Percentiles rank a stretch among this genome's conserved stretches.
Conservation (phyloP, 2,888 invertebrate genomes). For the Thera britannica region DNA sequence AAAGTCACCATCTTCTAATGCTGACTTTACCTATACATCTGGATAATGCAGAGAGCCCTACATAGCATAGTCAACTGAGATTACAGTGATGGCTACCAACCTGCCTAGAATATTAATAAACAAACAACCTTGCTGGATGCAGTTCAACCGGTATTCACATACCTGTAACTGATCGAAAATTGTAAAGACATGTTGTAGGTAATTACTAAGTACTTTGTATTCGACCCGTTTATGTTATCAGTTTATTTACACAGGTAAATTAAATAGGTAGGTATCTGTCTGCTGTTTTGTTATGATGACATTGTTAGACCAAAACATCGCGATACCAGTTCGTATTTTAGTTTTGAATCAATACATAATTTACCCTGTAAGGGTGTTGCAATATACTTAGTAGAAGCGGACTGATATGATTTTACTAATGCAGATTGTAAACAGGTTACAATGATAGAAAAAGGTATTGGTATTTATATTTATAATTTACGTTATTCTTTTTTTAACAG, state of each 20-base stretch:
- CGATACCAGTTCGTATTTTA: no score
- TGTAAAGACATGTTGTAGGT: neutral
- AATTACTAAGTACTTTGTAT: neutral
- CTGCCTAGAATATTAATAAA: conserved; percentile 22
- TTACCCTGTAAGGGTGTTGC: no score
- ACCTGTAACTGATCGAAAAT: conserved; percentile 16
- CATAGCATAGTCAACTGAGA: conserved; percentile 17
- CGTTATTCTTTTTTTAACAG: no score
- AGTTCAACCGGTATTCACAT: conserved; percentile 26
- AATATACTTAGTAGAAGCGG: no score
- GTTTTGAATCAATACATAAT: no score
- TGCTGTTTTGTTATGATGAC: no score
- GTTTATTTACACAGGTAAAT: conserved; percentile 2
- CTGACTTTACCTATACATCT: neutral
- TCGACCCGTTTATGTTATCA: neutral
- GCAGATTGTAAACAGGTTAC: no score
- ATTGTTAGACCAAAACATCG: neutral
- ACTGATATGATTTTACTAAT: no score
- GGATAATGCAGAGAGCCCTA: conserved; percentile 9
- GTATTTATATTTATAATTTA: no score
- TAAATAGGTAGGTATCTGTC: neutral
- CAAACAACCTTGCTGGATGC: conserved; percentile 20
- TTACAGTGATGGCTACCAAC: conserved; percentile 17
- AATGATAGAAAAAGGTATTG: no score
- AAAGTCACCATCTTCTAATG: neutral